These are phyloP conservation scores for Oncopodura yosiiana DNA, from an alignment of 1,140 invertebrate species.

Conservation along the genomic window DNA sequence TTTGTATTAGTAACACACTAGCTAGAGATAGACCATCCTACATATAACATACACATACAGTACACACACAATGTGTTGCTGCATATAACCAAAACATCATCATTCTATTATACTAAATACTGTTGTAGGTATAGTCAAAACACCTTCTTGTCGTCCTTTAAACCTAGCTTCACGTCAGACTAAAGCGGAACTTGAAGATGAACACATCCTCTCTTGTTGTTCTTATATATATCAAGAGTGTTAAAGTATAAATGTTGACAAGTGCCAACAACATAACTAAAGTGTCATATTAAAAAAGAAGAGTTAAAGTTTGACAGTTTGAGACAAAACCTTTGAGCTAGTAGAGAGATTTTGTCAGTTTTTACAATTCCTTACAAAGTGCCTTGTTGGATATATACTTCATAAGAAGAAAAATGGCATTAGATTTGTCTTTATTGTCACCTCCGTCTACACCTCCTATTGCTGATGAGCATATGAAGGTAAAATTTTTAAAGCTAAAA, in stretches of 20 bases:
- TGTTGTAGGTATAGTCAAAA: too few relatives aligned
- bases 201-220: slow-evolving; percentile 30
- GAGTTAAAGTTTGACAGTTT: too few relatives aligned
- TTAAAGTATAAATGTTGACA: background rate
- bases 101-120: too few relatives aligned
- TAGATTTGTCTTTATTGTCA: slow-evolving; percentile 31
- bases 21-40: too few relatives aligned
- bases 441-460: slow-evolving; percentile 33
- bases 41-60: background rate
- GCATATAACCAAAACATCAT: background rate
- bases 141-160: background rate
- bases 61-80: background rate
- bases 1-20: too few relatives aligned
- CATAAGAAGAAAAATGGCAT: slow-evolving; percentile 26
- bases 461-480: background rate
- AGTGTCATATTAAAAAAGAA: background rate
- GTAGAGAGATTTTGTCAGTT: too few relatives aligned
- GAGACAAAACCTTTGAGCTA: too few relatives aligned
- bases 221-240: slow-evolving; percentile 23
- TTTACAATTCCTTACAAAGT: too few relatives aligned
- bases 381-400: too few relatives aligned
- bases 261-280: background rate
- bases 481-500: background rate
- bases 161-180: slow-evolving; percentile 26
- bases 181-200: slow-evolving; percentile 33